These are phyloP conservation scores for Phaenicophaeus curvirostris DNA, from an alignment of 2,797 vertebrate genomes.

Conservation along the genomic window DNA sequence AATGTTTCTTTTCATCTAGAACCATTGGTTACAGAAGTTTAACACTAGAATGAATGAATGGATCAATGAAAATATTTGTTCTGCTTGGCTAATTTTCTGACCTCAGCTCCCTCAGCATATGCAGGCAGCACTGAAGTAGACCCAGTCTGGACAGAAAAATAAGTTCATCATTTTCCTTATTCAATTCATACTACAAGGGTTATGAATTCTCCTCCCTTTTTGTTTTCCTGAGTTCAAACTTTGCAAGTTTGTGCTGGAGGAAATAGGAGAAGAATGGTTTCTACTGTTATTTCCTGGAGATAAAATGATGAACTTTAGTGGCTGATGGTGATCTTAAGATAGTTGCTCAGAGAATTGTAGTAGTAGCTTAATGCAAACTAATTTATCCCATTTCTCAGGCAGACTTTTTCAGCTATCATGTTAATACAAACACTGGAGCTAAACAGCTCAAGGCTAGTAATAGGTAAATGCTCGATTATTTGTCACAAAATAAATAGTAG, in stretches of 20 bases:
- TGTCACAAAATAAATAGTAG: neutral
- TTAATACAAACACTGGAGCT: neutral
- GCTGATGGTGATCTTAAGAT: neutral
- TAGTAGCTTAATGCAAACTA: neutral
- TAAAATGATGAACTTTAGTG: conserved; percentile 24
- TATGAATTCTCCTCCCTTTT: conserved; percentile 27
- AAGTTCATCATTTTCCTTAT: neutral
- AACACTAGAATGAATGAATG: neutral
- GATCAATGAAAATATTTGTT: neutral
- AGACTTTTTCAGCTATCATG: neutral
- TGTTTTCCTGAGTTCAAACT: conserved; percentile 27
- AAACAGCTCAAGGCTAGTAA: neutral
- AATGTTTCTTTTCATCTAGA: neutral
- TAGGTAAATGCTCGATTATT: neutral
- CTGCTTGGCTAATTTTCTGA: neutral
- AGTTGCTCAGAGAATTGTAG: neutral
- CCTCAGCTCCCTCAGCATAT: neutral
- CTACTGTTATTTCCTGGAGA: conserved; percentile 50
- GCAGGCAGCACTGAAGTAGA: neutral
- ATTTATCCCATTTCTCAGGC: neutral
- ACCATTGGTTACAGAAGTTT: neutral
- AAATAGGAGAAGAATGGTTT: conserved; percentile 55
- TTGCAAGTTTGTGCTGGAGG: neutral
- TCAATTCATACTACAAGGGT: neutral
- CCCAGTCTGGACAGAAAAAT: neutral